A percentile compares a stretch with the other conserved stretches of the same genome.
phyloP scores from a whole-genome alignment of 1,140 invertebrate genomes.

The Drosophila kohkoa region DNA sequence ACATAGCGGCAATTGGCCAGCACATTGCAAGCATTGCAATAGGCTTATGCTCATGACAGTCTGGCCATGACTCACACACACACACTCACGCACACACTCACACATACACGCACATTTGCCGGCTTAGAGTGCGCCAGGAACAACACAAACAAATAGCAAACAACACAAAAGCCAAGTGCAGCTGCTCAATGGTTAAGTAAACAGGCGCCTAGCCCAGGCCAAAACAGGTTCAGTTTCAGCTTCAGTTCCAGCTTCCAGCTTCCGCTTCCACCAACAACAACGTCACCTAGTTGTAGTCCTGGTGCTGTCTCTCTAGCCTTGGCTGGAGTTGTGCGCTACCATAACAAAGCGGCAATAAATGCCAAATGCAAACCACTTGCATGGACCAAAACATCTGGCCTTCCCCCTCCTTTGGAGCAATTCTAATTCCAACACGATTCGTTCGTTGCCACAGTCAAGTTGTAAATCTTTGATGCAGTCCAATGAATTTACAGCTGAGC shows the following conservation, averaged over 20 bases:
- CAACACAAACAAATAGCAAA: conserved; percentile 30
- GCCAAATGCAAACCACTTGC: conserved; percentile 53
- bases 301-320: conserved; percentile 47
- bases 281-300: neutral
- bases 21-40: neutral
- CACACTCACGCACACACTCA: neutral
- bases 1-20: conserved; percentile 17
- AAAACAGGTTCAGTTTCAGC: conserved; percentile 6
- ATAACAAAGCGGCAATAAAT: conserved; percentile 65
- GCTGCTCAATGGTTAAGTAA: conserved; percentile 48
- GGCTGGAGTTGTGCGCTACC: conserved; percentile 25
- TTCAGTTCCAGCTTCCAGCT: neutral
- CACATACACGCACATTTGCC: conserved; percentile 5
- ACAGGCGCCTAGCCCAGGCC: conserved; percentile 16
- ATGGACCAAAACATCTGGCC: conserved; percentile 45
- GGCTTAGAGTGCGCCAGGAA: conserved; percentile 24
- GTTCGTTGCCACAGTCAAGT: conserved; percentile 8
- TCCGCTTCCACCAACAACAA: neutral
- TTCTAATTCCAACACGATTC: conserved; percentile 22
- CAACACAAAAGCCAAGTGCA: conserved; percentile 44
- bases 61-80: conserved; percentile 25
- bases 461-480: conserved; percentile 58
- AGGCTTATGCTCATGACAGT: conserved; percentile 31
- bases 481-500: conserved; percentile 54
- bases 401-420: neutral